phyloP scores from a whole-genome alignment of 2,797 vertebrate genomes.

The Scolopax bukidnonensis region DNA sequence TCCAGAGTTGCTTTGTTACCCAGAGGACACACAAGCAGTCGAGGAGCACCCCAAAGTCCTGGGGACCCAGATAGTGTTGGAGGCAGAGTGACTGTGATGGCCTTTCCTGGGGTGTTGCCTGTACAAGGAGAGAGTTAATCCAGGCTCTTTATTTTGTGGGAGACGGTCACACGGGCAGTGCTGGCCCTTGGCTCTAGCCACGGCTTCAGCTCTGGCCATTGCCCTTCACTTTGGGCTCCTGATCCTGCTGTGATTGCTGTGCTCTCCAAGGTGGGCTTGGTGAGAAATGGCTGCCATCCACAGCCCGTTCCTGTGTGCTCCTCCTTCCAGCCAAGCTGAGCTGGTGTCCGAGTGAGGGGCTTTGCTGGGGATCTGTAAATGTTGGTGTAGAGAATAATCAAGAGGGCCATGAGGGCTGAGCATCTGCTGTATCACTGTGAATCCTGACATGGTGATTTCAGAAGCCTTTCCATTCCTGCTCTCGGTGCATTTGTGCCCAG shows the following conservation, averaged over 20 bases:
- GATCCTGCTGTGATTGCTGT: not conserved
- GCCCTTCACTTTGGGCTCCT: not conserved
- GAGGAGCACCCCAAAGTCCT: not conserved
- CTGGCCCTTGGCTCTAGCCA: not conserved
- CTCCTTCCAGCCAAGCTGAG: not conserved
- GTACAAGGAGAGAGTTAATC: not conserved
- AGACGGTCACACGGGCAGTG: not conserved
- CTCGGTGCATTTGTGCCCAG: not conserved
- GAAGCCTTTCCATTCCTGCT: not conserved
- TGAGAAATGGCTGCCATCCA: not conserved
- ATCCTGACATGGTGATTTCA: not conserved
- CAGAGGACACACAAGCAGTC: not conserved
- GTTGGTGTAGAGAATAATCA: not conserved
- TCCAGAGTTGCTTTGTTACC: not conserved
- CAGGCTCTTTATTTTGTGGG: not conserved
- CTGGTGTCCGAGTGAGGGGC: not conserved
- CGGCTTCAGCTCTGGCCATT: not conserved
- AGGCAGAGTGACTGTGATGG: not conserved
- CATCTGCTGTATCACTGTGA: not conserved
- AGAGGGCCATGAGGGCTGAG: not conserved
- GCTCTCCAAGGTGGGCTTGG: not conserved
- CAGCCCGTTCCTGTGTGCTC: not conserved
- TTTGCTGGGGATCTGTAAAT: not conserved
- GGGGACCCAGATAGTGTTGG: not conserved
- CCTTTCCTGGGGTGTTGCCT: not conserved